Conservation (phyloP, 2,888 invertebrate genomes). For the Eupsilia transversa region DNA sequence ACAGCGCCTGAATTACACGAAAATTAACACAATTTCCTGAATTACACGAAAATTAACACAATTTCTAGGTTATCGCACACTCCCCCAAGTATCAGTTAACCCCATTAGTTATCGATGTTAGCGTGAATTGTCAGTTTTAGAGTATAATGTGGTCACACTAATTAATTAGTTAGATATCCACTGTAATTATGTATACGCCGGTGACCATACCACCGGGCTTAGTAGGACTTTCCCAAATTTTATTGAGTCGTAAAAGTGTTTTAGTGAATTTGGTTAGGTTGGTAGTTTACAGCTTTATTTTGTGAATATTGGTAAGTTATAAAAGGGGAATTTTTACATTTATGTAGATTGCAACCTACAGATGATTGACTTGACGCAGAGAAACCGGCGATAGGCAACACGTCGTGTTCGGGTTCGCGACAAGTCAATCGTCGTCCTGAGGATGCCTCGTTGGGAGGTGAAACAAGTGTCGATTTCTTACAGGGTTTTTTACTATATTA, state of each 20-base stretch:
- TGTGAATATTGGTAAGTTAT: too few species aligned
- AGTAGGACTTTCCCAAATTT: slow-evolving; percentile 16
- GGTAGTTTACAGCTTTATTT: background rate
- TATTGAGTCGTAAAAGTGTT: slow-evolving; percentile 29
- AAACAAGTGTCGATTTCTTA: too few species aligned
- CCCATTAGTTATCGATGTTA: slow-evolving; percentile 43
- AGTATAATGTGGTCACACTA: slow-evolving; percentile 39
- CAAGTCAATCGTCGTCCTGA: too few species aligned
- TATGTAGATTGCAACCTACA: too few species aligned
- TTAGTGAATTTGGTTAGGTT: slow-evolving; percentile 6
- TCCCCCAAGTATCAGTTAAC: slow-evolving; percentile 37
- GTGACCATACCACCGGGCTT: slow-evolving; percentile 1
- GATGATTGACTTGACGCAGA: too few species aligned
- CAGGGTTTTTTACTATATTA: too few species aligned
- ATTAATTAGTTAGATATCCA: slow-evolving; percentile 47
- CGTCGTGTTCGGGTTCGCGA: too few species aligned
- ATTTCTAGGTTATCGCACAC: slow-evolving; percentile 3
- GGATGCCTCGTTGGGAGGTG: too few species aligned
- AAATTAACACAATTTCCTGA: background rate
- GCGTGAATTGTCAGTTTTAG: slow-evolving; percentile 47
- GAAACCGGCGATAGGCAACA: too few species aligned
- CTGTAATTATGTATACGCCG: slow-evolving; percentile 20
- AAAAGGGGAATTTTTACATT: too few species aligned
- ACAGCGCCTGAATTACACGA: background rate
- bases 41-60: background rate